Conservation (phyloP, 2,113 vertebrate species). For the Apus apus region DNA sequence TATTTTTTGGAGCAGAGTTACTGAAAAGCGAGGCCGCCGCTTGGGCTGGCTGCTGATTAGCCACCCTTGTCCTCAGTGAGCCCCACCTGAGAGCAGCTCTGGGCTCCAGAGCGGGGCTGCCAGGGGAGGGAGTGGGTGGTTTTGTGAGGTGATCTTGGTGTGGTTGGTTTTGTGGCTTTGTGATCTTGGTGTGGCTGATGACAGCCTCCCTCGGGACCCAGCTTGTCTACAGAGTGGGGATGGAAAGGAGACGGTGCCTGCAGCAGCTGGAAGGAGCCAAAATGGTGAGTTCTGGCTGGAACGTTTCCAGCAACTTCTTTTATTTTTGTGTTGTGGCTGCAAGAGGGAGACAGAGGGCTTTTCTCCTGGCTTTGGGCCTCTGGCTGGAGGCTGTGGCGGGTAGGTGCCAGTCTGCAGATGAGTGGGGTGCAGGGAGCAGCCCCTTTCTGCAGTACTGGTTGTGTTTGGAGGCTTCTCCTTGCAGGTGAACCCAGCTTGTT, state of each 20-base stretch:
- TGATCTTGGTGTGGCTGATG: fast-evolving
- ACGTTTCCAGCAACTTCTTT: background rate
- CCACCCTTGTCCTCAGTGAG: background rate
- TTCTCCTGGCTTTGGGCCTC: background rate
- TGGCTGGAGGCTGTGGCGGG: background rate
- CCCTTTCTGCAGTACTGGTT: background rate
- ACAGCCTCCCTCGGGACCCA: background rate
- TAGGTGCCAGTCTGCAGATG: fast-evolving
- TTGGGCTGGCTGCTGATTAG: background rate
- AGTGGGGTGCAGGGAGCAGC: background rate
- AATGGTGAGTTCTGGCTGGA: background rate
- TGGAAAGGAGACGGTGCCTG: fast-evolving
- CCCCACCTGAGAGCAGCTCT: background rate
- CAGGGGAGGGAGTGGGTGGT: fast-evolving
- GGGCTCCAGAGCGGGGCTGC: background rate
- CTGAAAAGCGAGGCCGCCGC: background rate
- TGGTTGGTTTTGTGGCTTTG: background rate
- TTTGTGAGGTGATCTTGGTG: background rate
- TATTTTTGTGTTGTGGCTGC: background rate
- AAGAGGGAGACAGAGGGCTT: background rate
- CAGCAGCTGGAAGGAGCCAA: background rate
- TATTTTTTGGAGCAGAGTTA: fast-evolving
- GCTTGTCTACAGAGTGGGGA: fast-evolving
- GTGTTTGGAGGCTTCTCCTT: background rate
- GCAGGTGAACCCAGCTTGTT: background rate